Evolutionary conservation across 2,888 invertebrate genomes (phyloP).

Genomic region (Lasioglossum leucozonium): DNA sequence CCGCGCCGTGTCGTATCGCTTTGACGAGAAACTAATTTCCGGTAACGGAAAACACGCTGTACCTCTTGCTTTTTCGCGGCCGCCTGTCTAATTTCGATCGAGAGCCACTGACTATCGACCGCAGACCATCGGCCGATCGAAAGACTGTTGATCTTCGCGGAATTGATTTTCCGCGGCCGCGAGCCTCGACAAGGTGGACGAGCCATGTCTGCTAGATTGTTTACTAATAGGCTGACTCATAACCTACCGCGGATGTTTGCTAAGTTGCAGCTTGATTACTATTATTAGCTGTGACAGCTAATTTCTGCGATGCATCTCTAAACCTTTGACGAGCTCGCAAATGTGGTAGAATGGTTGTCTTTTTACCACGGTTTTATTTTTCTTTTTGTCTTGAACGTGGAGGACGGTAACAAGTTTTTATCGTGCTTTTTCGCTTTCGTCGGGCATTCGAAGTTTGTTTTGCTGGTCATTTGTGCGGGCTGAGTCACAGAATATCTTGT

Average conservation of each 20-base stretch:
- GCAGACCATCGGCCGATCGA: not conserved
- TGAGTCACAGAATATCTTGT: not conserved
- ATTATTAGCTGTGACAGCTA: slow-evolving; percentile 1
- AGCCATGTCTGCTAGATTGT: not conserved
- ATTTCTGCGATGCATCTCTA: not conserved
- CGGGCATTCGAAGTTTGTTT: not conserved
- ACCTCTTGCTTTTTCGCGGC: not conserved
- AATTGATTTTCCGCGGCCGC: not conserved
- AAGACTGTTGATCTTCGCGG: not conserved
- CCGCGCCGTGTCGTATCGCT: not conserved
- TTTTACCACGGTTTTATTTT: too few relatives aligned
- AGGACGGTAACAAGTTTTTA: not conserved
- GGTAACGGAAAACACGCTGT: not conserved
- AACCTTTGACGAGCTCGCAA: not conserved
- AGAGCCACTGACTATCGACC: not conserved
- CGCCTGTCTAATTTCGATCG: not conserved
- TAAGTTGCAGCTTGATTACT: not conserved
- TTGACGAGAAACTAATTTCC: slow-evolving; percentile 10
- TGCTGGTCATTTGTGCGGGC: not conserved
- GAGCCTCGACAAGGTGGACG: not conserved
- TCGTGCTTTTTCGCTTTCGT: not conserved
- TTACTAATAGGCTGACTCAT: not conserved
- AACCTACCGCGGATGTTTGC: not conserved
- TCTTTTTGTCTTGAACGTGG: too few relatives aligned
- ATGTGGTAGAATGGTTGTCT: too few relatives aligned